Percentiles rank a stretch among this genome's conserved stretches.
phyloP scores from a whole-genome alignment of 2,797 vertebrate genomes.

The Mormyrus proboscirostris region DNA sequence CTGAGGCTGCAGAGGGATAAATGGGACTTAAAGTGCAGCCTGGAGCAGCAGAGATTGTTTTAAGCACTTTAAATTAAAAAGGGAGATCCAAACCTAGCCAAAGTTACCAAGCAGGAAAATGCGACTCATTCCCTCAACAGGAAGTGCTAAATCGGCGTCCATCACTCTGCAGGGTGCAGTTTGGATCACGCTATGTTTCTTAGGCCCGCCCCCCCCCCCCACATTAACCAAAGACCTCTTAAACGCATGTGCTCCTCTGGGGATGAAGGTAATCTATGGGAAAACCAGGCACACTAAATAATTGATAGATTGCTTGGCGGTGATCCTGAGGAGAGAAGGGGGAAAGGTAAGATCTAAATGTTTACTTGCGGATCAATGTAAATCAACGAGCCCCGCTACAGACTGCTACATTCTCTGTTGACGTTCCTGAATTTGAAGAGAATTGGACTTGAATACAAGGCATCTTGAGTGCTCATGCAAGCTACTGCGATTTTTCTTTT shows the following conservation, averaged over 20 bases:
- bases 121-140: not conserved
- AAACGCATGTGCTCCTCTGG: conserved; percentile 16
- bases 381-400: not conserved
- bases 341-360: conserved; percentile 24
- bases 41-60: conserved; percentile 6
- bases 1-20: conserved; percentile 3
- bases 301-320: conserved; percentile 24
- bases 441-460: not conserved
- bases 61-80: conserved; percentile 18
- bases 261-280: conserved; percentile 20
- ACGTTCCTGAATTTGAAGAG: not conserved
- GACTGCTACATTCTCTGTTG: not conserved
- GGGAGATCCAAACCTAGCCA: not conserved
- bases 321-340: not conserved
- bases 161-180: not conserved
- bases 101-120: not conserved
- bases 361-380: conserved; percentile 23
- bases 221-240: conserved; percentile 25
- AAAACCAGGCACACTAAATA: conserved; percentile 25
- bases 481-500: not conserved
- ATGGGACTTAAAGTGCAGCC: not conserved
- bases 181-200: not conserved
- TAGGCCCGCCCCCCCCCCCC: not conserved
- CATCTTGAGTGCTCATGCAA: not conserved
- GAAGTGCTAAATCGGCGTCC: conserved; percentile 8